Evolutionary conservation across 2,888 invertebrate genomes (phyloP).

Genomic region (Rhingia campestris): DNA sequence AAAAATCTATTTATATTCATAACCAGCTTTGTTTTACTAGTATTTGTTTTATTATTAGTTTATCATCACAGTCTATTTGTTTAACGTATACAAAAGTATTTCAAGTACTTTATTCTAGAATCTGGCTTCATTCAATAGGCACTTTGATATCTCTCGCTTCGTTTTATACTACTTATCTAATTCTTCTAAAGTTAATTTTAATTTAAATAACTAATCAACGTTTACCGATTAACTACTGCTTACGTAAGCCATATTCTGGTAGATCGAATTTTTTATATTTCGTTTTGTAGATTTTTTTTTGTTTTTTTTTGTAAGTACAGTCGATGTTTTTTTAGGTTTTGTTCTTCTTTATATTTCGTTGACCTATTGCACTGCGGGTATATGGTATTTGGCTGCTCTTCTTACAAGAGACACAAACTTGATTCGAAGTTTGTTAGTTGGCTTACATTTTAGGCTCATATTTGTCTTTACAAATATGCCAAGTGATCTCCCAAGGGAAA

Average conservation of each 20-base stretch:
- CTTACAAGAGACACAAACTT: no score
- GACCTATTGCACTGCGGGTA: no score
- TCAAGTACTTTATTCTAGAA: background rate
- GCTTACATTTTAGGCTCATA: no score
- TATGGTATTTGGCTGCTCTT: no score
- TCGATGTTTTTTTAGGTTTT: no score
- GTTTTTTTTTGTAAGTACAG: background rate
- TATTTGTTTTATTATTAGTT: slow-evolving; percentile 1
- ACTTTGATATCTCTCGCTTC: slow-evolving; percentile 40
- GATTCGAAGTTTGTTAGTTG: no score
- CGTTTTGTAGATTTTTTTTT: background rate
- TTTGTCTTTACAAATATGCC: background rate
- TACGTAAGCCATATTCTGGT: background rate
- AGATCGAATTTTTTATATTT: no score
- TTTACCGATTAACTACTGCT: background rate
- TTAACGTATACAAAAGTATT: slow-evolving; percentile 35
- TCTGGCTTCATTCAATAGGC: slow-evolving; percentile 37
- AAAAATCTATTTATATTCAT: background rate
- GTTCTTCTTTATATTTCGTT: no score
- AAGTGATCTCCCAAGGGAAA: background rate
- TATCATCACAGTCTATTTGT: slow-evolving; percentile 67
- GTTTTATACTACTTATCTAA: background rate
- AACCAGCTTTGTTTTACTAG: slow-evolving; percentile 16
- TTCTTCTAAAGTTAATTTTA: background rate
- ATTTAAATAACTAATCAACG: slow-evolving; percentile 3